A percentile compares a stretch with the other conserved stretches of the same genome.
These are phyloP conservation scores for Girardinichthys multiradiatus DNA, from an alignment of 2,113 vertebrate species.

Conservation along the genomic window DNA sequence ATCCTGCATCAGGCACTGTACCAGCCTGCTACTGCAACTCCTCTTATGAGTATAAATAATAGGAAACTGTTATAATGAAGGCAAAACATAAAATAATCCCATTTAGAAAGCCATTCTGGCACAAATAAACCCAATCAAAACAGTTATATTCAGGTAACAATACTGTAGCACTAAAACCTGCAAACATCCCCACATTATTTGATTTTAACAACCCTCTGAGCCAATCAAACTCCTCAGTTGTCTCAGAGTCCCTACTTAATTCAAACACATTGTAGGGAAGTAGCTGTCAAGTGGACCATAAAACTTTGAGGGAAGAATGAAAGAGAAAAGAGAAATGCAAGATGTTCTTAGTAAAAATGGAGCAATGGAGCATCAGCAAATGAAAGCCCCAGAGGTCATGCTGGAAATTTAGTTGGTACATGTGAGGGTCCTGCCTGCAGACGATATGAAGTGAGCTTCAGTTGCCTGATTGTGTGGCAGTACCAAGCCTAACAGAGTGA, in stretches of 20 bases:
- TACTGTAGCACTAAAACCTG: not conserved
- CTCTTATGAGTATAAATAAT: too few species aligned
- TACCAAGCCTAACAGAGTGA: constrained; percentile 9
- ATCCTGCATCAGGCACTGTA: not conserved
- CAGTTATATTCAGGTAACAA: not conserved
- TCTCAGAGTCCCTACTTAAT: constrained; percentile 40
- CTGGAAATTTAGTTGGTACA: constrained; percentile 15
- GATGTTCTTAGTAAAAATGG: constrained; percentile 23
- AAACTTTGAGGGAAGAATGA: constrained; percentile 47
- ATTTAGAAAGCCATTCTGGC: not conserved
- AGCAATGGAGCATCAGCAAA: constrained; percentile 22
- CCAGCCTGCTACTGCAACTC: not conserved
- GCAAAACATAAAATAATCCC: not conserved
- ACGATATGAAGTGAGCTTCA: constrained; percentile 28
- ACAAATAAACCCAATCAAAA: not conserved
- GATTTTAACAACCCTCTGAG: constrained; percentile 40
- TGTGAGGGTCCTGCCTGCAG: constrained; percentile 29
- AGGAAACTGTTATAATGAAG: not conserved
- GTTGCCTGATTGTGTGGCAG: constrained; percentile 9
- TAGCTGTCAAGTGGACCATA: constrained; percentile 22
- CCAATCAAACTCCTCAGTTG: constrained; percentile 38
- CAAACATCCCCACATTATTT: not conserved
- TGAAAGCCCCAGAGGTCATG: constrained; percentile 37
- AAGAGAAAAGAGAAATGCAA: constrained; percentile 45
- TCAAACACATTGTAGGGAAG: constrained; percentile 26